Conservation (phyloP, 92 coral and sea anemone species). For the Paragorgia papillata region DNA sequence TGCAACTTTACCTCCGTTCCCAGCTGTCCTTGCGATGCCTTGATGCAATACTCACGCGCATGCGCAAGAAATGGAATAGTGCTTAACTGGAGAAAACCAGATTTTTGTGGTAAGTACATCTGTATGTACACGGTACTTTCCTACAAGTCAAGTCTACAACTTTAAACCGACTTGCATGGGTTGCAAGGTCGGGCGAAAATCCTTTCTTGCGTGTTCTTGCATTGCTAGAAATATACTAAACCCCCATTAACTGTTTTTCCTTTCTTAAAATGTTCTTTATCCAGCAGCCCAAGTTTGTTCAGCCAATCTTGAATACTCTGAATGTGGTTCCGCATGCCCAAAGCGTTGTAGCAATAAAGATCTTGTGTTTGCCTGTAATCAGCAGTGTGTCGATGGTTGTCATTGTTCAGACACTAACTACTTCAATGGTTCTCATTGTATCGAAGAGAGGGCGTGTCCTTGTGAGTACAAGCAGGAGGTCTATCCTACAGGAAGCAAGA, state of each 20-base stretch:
- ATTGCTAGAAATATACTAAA: too few species aligned
- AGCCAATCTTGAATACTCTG: constrained; percentile 51
- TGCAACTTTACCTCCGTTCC: constrained; percentile 50
- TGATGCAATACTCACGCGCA: constrained; percentile 82
- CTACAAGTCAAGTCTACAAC: too few species aligned
- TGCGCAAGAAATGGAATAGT: constrained; percentile 70
- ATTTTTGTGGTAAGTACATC: constrained; percentile 71
- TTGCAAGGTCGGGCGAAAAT: too few species aligned
- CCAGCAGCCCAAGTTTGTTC: constrained; percentile 66
- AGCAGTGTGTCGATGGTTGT: constrained; percentile 80
- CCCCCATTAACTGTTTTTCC: not conserved
- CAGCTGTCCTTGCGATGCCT: constrained; percentile 70
- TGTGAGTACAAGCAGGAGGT: constrained; percentile 70
- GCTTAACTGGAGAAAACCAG: constrained; percentile 61
- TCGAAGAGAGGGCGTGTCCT: constrained; percentile 60
- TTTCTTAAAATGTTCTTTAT: not conserved
- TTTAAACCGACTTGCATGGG: too few species aligned
- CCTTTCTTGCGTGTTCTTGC: too few species aligned
- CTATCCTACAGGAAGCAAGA: constrained; percentile 49
- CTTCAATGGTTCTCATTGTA: constrained; percentile 75
- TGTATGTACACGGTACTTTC: too few species aligned
- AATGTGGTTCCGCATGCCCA: constrained; percentile 77
- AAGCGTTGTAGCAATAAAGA: constrained; percentile 65
- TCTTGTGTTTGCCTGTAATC: constrained; percentile 71
- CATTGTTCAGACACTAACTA: constrained; percentile 62